phyloP scores from a whole-genome alignment of 2,113 vertebrate genomes.

The Dipodomys spectabilis region DNA sequence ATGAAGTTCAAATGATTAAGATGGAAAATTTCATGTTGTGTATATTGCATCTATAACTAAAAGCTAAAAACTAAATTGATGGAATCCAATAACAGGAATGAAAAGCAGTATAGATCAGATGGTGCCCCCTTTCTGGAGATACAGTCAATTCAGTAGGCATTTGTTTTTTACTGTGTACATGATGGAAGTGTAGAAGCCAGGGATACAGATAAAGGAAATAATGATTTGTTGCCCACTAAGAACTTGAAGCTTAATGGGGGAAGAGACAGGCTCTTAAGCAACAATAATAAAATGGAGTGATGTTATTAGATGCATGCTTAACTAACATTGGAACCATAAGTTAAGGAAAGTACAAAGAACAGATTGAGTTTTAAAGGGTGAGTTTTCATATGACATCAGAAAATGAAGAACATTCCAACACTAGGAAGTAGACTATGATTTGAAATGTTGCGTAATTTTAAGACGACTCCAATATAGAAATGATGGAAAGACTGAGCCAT shows the following conservation, averaged over 20 bases:
- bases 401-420: background rate
- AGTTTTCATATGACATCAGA: background rate
- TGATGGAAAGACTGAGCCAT: background rate
- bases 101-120: conserved; percentile 16
- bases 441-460: background rate
- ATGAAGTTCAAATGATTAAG: background rate
- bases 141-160: background rate
- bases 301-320: background rate
- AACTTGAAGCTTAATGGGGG: background rate
- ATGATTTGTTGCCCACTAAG: background rate
- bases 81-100: background rate
- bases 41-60: background rate
- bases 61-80: background rate
- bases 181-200: background rate
- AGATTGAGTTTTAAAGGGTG: conserved; percentile 1
- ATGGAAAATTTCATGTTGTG: background rate
- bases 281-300: background rate
- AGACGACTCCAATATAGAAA: background rate
- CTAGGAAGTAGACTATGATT: background rate
- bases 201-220: background rate
- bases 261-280: background rate
- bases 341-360: background rate
- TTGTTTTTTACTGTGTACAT: background rate
- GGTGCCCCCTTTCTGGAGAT: background rate
- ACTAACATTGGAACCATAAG: conserved; percentile 14